These are phyloP conservation scores for Podarcis muralis DNA, from an alignment of 2,113 vertebrate species.

Conservation along the genomic window DNA sequence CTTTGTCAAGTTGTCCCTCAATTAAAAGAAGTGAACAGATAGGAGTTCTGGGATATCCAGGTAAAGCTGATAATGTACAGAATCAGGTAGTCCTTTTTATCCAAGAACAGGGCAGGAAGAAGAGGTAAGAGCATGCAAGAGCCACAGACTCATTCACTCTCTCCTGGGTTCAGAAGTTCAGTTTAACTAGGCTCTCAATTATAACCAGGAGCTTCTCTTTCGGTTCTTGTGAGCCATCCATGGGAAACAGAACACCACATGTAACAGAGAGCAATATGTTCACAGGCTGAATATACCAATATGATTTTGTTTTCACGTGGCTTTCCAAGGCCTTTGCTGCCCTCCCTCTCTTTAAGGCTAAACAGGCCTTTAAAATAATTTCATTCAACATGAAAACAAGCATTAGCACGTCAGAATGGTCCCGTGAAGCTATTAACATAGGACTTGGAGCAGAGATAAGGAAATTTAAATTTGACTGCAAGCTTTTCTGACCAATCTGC, in stretches of 20 bases:
- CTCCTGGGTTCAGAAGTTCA: not conserved
- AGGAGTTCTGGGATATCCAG: not conserved
- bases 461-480: not conserved
- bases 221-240: not conserved
- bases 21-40: not conserved
- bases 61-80: not conserved
- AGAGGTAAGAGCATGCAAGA: not conserved
- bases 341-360: not conserved
- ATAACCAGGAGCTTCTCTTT: not conserved
- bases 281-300: not conserved
- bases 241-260: not conserved
- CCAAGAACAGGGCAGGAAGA: not conserved
- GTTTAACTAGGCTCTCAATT: not conserved
- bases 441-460: not conserved
- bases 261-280: not conserved
- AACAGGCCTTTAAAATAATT: not conserved
- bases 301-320: not conserved
- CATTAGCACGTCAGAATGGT: slow-evolving; percentile 4
- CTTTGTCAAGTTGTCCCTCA: not conserved
- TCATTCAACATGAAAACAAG: not conserved
- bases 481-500: not conserved
- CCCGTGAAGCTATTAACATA: not conserved
- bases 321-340: not conserved
- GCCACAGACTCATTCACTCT: not conserved
- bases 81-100: not conserved